Base-by-base conservation (phyloP, 2,113 vertebrate species). In the Labeo catla region DNA sequence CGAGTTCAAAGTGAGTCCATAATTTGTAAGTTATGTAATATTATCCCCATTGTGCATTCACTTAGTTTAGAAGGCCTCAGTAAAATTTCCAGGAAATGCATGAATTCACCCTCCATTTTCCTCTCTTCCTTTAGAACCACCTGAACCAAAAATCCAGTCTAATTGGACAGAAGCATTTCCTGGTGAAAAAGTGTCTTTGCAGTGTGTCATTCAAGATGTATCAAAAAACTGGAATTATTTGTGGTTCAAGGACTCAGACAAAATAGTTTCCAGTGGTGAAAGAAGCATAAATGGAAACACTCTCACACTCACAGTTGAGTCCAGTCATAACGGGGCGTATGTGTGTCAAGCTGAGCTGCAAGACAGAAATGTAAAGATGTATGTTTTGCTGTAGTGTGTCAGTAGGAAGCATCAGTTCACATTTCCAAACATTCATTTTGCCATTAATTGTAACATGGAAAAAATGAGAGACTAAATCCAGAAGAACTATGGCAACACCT, bases 161-260 rank as follows among this genome's bases (percentile, higher is more conserved):
- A 21, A 63, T 1, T 63, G 77, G 77, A 80, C 36, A 45, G 77
- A 80, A n/a, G 77, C 36, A 0, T 80, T 63, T 43, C 39, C 39
- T 80, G 57, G 12, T 63, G 77, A 80, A 45, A 61, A 21, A 13
- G 77, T 80, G 19, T 61, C 36, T 63, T 61, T 80, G 54, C 57
- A 80, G 54, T 80, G 77, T 45, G 54, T 23, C 11, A 61, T 61
- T 63, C 13, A n/a, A 47, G 13, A 2, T 61, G 6, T 0, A 23
- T 45, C 57, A 2, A 7, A 80, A 43, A 63, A 23, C 19, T 80
- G 77, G 77, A 45, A 0, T 12, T 63, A 61, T 61, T 15, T 8
- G 36, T 80, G 77, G 77, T 80, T 15, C 57, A 63, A 0, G 19
- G 3, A 0, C 1, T 1, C 8, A 2, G 3, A 8, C 11, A 21